Base-by-base conservation (phyloP, 2,797 vertebrate genomes). In the Tragelaphus oryx region DNA sequence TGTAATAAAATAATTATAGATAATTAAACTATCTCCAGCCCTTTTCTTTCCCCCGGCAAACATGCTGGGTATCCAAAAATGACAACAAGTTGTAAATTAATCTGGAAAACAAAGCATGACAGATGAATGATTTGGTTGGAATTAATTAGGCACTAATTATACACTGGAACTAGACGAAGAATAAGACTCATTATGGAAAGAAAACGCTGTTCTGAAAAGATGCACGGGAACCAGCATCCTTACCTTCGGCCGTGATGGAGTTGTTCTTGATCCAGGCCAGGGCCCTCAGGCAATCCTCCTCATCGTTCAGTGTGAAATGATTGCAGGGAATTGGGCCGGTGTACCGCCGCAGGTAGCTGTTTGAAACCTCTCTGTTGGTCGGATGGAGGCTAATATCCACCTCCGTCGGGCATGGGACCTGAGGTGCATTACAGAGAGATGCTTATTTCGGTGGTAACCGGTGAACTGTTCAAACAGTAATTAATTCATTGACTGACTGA, bases 61-160 rank as follows among this genome's bases (percentile, higher is more conserved):
- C 98, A 98, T 98, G 98, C 98, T 90, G 94, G 93, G 96, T 98
- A 98, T 99, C 99, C 98, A 98, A 98, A 99, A 99, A 99, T 99
- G 99, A 99, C 98, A 98, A 99, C 98, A 99, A 99, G 99, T 98
- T 99, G 98, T 99, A 99, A 99, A 99, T 99, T 99, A 99, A 99
- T 98, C 98, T 98, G 98, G 98, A 99, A 99, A 99, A 99, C 99
- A 99, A 99, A 99, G 99, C 98, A 97, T 98, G 98, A 99, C 98
- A 99, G 99, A 99, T 99, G 99, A 99, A 99, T 99, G 99, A 99
- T 99, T 99, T 99, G 98, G 98, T 98, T 99, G 98, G 99, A 99
- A 99, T 99, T 99, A 99, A 99, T 99, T 99, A 99, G 99, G 98
- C 97, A 97, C 98, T 99, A 99, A 99, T 99, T 99, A 99, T 98